Evolutionary conservation across 2,113 vertebrate genomes (phyloP), one percentile per base, ranked within the genome.

Genomic region (Embiotoca jacksoni): DNA sequence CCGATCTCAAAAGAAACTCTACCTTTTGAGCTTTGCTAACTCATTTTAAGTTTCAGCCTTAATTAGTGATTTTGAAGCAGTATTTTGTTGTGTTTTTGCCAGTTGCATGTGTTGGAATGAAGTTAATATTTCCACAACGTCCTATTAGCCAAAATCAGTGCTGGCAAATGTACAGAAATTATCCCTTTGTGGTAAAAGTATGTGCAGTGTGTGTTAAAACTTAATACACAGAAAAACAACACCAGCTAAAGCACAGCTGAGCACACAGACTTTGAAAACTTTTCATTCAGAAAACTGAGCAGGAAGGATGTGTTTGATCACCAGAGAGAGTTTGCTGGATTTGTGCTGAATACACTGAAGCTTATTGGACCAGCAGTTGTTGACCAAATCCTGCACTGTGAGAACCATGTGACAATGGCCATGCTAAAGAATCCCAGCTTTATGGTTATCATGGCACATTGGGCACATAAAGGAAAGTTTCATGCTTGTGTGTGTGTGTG

Each of bases 391-490:
- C 78, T 68, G 35, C 79, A 61, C 67, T 86, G 89, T 90, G 90
- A 90, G 80, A 92, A 89, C 81, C 84, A 65, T 83, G 81, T 83
- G 82, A 92, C 92, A 90, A 92, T 81, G 82, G 86, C 88, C 78
- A 66, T 72, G 83, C 84, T 83, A 83, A 89, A 92, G 90, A 90
- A 91, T 87, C 76, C 78, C 61, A 56, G 77, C 89, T 92, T 87
- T 92, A 92, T 92, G 92, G 89, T 92, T 92, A 91, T 93, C 91
- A 90, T 89, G 92, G 81, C 91, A 84, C 91, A 92, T 90, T 90
- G 88, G 79, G 64, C 9, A 62, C 68, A 86, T 82, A 92, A 91
- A 81, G 75, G 78, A 91, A 83, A 80, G 80, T 83, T 92, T 83
- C 82, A 83, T 85, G 92, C 80, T 72, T 87, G 78, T 80, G 75